phyloP scores from a whole-genome alignment of 2,797 vertebrate genomes.

The Crypturellus tataupa region DNA sequence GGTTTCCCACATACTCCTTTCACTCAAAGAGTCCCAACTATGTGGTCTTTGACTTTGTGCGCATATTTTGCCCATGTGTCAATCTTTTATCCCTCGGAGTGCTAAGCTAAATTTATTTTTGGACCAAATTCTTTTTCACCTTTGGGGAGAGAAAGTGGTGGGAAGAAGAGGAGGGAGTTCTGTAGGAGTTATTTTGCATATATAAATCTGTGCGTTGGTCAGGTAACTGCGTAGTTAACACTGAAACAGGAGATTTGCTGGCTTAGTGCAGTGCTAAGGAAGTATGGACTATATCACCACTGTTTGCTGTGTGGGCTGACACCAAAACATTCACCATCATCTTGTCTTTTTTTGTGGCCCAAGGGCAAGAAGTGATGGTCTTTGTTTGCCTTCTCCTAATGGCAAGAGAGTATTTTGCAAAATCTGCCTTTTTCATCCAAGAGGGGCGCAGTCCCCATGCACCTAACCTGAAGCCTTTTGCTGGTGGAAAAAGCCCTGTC shows the following conservation, averaged over 20 bases:
- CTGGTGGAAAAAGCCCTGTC: not conserved
- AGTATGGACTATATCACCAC: not conserved
- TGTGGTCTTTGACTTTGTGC: not conserved
- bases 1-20: not conserved
- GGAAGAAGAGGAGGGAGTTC: not conserved
- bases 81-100: rapidly evolving
- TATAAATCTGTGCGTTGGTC: not conserved
- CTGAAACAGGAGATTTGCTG: not conserved
- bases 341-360: conserved; percentile 24
- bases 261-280: not conserved
- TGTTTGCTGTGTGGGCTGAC: not conserved
- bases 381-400: not conserved
- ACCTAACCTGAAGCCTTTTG: not conserved
- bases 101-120: conserved; percentile 2
- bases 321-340: not conserved
- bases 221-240: not conserved
- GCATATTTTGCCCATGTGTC: not conserved
- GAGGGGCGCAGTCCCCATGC: not conserved
- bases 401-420: not conserved
- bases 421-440: conserved; percentile 9
- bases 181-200: not conserved
- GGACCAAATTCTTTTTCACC: not conserved
- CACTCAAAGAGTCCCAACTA: not conserved
- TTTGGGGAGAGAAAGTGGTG: not conserved
- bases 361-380: not conserved